Evolutionary conservation across 2,888 invertebrate species (phyloP).

Genomic region (Thera britannica): DNA sequence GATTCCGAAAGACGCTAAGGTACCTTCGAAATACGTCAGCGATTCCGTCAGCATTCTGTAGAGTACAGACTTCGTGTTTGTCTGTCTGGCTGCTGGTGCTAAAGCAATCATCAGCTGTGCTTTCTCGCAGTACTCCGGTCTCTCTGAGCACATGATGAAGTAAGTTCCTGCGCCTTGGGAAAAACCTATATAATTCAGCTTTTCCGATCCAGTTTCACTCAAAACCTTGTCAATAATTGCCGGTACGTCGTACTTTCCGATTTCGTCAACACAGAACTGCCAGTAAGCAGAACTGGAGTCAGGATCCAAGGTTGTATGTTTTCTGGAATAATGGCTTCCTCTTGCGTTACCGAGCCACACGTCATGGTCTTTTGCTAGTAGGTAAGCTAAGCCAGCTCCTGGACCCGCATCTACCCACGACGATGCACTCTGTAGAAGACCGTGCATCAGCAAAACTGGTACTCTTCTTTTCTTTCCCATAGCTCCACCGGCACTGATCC

Average conservation of each 20-base stretch:
- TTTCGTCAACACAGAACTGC: conserved; percentile 90
- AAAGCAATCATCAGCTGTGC: conserved; percentile 85
- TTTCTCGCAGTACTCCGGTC: conserved; percentile 87
- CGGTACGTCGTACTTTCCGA: conserved; percentile 90
- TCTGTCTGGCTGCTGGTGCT: conserved; percentile 85
- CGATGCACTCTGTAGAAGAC: conserved; percentile 65
- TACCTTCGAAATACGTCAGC: conserved; percentile 44
- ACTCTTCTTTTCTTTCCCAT: conserved; percentile 36
- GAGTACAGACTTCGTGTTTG: conserved; percentile 64
- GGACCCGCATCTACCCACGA: conserved; percentile 68
- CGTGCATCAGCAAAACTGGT: conserved; percentile 70
- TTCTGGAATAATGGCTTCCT: conserved; percentile 68
- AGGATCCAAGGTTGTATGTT: conserved; percentile 72
- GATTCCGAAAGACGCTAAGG: conserved; percentile 47
- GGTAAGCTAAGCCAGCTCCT: conserved; percentile 50
- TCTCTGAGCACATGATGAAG: conserved; percentile 87
- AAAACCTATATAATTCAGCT: conserved; percentile 86
- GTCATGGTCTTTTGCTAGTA: conserved; percentile 49
- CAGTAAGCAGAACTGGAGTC: conserved; percentile 75
- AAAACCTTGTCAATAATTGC: conserved; percentile 76
- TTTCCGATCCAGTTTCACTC: conserved; percentile 51
- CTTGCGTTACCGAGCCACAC: conserved; percentile 47
- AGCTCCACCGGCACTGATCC: conserved; percentile 42
- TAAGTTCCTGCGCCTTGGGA: conserved; percentile 89
- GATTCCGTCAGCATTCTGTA: conserved; percentile 45